Evolutionary conservation across 2,113 vertebrate genomes (phyloP).

Genomic region (Herpetotheres cachinnans): DNA sequence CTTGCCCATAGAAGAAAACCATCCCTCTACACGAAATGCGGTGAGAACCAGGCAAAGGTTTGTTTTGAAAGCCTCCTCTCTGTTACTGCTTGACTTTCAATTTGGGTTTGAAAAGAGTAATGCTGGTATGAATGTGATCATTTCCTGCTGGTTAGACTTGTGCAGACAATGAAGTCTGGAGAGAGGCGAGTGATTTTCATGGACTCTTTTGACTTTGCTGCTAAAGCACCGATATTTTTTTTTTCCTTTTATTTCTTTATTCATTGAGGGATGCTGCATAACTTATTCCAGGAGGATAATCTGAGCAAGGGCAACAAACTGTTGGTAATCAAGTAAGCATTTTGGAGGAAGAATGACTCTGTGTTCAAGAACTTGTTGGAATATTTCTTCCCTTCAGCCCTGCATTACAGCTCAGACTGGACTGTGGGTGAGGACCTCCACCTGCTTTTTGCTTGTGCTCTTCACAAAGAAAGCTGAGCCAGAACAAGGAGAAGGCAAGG

Average conservation of each 20-base stretch:
- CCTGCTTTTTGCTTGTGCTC: background rate
- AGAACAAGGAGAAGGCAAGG: background rate
- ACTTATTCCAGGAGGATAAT: background rate
- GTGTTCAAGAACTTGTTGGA: background rate
- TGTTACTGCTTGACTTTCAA: background rate
- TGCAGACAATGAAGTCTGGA: background rate
- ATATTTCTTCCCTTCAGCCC: background rate
- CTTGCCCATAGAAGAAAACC: background rate
- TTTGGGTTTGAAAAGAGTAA: background rate
- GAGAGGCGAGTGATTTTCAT: background rate
- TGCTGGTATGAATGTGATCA: fast-evolving
- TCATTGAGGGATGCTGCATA: background rate
- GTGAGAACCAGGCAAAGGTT: background rate
- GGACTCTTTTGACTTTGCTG: background rate
- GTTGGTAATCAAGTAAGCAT: background rate
- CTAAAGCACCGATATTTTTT: background rate
- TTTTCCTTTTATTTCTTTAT: background rate
- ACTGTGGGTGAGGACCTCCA: background rate
- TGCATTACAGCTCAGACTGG: background rate
- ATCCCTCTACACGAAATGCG: background rate
- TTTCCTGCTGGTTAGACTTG: background rate
- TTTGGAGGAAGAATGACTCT: background rate
- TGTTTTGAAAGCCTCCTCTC: background rate
- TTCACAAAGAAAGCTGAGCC: background rate
- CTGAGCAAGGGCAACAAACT: background rate